These are phyloP conservation scores for Bruchidius siliquastri DNA, from an alignment of 2,888 invertebrate genomes.

Conservation along the genomic window DNA sequence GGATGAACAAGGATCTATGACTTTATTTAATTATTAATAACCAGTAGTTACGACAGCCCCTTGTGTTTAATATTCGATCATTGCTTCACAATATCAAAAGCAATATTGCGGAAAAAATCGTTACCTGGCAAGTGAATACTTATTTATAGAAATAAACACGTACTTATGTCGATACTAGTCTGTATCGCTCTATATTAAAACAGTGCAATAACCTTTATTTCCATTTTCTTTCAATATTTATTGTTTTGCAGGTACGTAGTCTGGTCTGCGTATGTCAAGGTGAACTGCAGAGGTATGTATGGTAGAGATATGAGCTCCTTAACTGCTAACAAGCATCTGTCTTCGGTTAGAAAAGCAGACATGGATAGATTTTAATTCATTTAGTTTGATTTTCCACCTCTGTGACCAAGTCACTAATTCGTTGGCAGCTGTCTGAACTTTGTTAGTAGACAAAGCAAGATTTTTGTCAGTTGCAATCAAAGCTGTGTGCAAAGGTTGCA, in stretches of 20 bases:
- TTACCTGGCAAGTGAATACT: background rate
- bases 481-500: no score
- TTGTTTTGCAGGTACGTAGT: background rate
- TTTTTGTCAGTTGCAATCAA: no score
- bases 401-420: no score
- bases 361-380: no score
- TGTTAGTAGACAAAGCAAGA: no score
- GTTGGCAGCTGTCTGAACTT: no score
- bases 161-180: background rate
- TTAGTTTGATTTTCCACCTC: no score
- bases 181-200: background rate
- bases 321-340: no score
- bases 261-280: background rate
- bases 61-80: background rate
- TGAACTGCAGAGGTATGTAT: background rate
- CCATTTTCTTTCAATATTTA: background rate
- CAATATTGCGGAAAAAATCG: background rate
- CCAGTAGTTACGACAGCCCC: background rate
- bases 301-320: no score
- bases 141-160: background rate
- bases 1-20: background rate
- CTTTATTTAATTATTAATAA: background rate
- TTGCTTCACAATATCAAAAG: background rate
- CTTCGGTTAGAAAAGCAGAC: no score
- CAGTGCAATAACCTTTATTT: background rate